Percentiles rank a stretch among this genome's conserved stretches.
Evolutionary conservation across 2,113 vertebrate species (phyloP).

Genomic region (Trematomus loennbergii): DNA sequence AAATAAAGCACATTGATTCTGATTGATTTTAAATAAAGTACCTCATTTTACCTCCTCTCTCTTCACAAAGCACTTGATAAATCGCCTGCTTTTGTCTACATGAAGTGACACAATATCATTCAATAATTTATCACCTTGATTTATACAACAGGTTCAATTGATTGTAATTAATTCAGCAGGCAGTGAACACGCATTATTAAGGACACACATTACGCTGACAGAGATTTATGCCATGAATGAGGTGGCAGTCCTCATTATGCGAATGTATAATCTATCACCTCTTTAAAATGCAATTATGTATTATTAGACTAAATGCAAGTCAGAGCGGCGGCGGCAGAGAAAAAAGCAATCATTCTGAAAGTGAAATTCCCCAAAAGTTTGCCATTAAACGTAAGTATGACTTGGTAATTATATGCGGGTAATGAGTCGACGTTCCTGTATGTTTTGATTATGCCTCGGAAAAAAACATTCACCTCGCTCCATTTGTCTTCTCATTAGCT

Average conservation of each 20-base stretch:
- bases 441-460: constrained; percentile 54
- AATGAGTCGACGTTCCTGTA: constrained; percentile 61
- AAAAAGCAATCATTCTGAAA: constrained; percentile 62
- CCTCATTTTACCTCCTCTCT: no score
- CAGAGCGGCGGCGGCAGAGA: constrained; percentile 29
- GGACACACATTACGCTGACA: constrained; percentile 78
- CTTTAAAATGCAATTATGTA: constrained; percentile 85
- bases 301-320: constrained; percentile 82
- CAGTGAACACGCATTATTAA: constrained; percentile 79
- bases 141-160: constrained; percentile 79
- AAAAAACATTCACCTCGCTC: constrained; percentile 34
- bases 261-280: constrained; percentile 83
- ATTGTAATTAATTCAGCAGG: constrained; percentile 81
- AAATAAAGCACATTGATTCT: no score
- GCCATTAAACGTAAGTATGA: constrained; percentile 60
- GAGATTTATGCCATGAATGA: constrained; percentile 80
- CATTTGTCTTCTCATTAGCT: constrained; percentile 72
- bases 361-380: constrained; percentile 69
- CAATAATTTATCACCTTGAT: constrained; percentile 78
- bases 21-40: no score
- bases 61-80: constrained; percentile 51
- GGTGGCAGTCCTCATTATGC: constrained; percentile 78
- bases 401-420: constrained; percentile 64
- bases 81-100: constrained; percentile 63
- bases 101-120: constrained; percentile 71